phyloP scores from a whole-genome alignment of 1,140 invertebrate genomes.

The Proctacanthus coquilletti region DNA sequence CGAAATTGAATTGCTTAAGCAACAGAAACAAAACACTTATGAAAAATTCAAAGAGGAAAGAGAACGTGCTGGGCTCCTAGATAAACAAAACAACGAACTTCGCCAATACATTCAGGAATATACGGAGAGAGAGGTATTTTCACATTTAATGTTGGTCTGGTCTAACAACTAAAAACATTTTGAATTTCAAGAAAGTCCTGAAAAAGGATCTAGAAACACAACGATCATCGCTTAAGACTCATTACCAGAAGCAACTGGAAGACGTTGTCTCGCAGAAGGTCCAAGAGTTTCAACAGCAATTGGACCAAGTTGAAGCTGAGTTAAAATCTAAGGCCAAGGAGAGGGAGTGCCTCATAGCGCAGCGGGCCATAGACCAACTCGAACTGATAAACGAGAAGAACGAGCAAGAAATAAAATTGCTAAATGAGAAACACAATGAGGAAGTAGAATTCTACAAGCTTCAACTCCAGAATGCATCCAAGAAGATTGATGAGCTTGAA shows the following conservation, averaged over 20 bases:
- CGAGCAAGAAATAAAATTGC: slow-evolving; percentile 48
- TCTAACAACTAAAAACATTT: neutral
- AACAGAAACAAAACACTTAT: slow-evolving; percentile 24
- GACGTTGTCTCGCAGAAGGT: slow-evolving; percentile 56
- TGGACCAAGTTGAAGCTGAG: slow-evolving; percentile 47
- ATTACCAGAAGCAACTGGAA: slow-evolving; percentile 67
- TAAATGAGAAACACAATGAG: slow-evolving; percentile 63
- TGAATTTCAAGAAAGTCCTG: slow-evolving; percentile 16
- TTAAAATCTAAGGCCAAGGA: slow-evolving; percentile 45
- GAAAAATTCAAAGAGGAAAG: slow-evolving; percentile 27
- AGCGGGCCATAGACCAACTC: slow-evolving; percentile 52
- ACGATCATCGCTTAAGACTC: slow-evolving; percentile 47
- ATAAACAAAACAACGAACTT: slow-evolving; percentile 18
- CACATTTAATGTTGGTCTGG: neutral
- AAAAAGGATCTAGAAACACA: slow-evolving; percentile 43
- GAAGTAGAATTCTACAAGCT: slow-evolving; percentile 51
- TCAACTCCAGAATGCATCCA: slow-evolving; percentile 46
- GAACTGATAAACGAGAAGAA: slow-evolving; percentile 57
- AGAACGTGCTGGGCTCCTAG: slow-evolving; percentile 16
- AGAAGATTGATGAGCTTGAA: slow-evolving; percentile 46
- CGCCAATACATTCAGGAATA: slow-evolving; percentile 19
- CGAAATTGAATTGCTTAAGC: slow-evolving; percentile 13
- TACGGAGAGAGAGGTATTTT: slow-evolving; percentile 19
- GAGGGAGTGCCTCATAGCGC: slow-evolving; percentile 48
- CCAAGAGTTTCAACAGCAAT: slow-evolving; percentile 57